Percentiles rank a stretch among this genome's conserved stretches.
These are phyloP conservation scores for Syngnathus typhle DNA, from an alignment of 2,113 vertebrate genomes.

Conservation along the genomic window DNA sequence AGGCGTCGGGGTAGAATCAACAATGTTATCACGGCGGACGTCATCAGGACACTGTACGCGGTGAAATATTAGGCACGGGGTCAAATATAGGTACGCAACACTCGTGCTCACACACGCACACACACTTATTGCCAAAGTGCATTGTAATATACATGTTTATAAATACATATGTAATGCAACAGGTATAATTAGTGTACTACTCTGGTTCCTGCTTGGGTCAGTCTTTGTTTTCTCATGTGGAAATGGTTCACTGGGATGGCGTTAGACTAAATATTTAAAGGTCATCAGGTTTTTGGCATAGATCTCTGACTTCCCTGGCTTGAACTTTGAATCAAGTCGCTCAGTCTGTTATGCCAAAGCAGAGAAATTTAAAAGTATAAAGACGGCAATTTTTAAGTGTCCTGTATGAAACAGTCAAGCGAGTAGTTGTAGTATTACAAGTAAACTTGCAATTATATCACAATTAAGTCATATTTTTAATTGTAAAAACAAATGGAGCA, in stretches of 20 bases:
- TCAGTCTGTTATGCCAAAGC: background rate
- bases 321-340: background rate
- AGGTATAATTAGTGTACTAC: background rate
- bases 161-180: background rate
- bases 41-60: background rate
- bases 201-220: background rate
- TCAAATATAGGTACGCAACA: background rate
- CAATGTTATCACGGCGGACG: constrained; percentile 31
- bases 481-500: background rate
- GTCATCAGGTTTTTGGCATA: background rate
- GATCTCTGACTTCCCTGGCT: background rate
- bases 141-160: too few relatives aligned
- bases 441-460: background rate
- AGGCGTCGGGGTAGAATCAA: constrained; percentile 30
- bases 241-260: background rate
- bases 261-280: constrained; percentile 4
- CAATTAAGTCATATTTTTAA: too few relatives aligned
- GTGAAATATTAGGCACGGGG: background rate
- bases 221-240: background rate
- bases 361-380: background rate
- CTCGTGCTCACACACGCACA: background rate
- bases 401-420: too few relatives aligned
- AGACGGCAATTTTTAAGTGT: background rate
- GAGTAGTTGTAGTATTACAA: background rate
- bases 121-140: background rate